Evolutionary conservation across 2,113 vertebrate species (phyloP).

Genomic region (Hypanus sabinus): DNA sequence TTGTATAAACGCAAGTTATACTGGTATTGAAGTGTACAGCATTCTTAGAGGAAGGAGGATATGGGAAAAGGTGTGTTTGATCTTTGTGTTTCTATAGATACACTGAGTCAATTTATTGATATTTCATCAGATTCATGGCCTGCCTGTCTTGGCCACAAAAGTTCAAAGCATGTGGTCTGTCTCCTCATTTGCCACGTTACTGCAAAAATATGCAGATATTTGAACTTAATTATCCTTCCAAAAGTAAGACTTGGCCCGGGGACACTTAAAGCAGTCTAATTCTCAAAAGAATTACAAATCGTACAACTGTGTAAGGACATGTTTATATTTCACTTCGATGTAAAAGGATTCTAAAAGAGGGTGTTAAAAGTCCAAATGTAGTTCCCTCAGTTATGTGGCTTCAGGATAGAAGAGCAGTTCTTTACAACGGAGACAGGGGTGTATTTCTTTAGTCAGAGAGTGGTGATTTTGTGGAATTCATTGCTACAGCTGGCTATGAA

Average conservation of each 20-base stretch:
- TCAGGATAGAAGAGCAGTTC: no score
- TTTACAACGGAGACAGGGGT: no score
- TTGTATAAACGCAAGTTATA: background rate
- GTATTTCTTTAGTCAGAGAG: no score
- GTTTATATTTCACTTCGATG: no score
- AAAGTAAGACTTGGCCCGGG: background rate
- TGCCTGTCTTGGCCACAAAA: slow-evolving; percentile 7
- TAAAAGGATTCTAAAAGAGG: background rate
- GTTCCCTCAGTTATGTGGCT: background rate
- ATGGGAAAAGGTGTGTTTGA: background rate
- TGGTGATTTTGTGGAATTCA: no score
- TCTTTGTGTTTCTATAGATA: background rate
- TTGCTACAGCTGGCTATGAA: no score
- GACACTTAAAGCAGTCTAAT: background rate
- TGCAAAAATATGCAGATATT: slow-evolving; percentile 21
- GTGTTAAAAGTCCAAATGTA: background rate
- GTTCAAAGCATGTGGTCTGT: background rate
- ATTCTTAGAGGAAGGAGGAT: background rate
- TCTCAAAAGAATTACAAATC: background rate
- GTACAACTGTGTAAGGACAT: background rate
- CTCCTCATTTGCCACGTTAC: background rate
- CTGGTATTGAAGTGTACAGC: background rate
- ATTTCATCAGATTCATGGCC: background rate
- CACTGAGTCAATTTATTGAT: background rate
- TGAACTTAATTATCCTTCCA: slow-evolving; percentile 13